These are phyloP conservation scores for Enteromius fasciolatus DNA, from an alignment of 2,797 vertebrate species.

Conservation along the genomic window DNA sequence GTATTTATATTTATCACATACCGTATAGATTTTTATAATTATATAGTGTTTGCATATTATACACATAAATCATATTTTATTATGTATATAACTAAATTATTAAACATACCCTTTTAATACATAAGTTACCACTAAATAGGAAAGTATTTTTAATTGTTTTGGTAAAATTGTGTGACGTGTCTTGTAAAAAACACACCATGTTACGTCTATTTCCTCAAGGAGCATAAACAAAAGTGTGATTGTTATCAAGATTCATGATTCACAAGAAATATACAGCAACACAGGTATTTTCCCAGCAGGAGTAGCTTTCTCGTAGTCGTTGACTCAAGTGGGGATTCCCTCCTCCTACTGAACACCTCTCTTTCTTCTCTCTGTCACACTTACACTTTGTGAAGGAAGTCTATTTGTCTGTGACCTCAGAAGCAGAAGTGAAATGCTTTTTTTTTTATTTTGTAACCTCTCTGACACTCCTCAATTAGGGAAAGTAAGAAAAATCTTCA, in stretches of 20 bases:
- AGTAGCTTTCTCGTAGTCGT: slow-evolving; percentile 58
- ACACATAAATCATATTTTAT: neutral
- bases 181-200: slow-evolving; percentile 1
- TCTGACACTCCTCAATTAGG: slow-evolving; percentile 27
- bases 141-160: neutral
- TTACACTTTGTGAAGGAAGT: slow-evolving; percentile 58
- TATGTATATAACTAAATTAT: neutral
- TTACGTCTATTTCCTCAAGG: slow-evolving; percentile 19
- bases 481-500: slow-evolving; percentile 7
- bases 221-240: slow-evolving; percentile 34
- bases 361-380: slow-evolving; percentile 46
- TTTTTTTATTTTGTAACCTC: slow-evolving; percentile 37
- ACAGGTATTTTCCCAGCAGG: slow-evolving; percentile 61
- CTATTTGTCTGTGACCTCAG: slow-evolving; percentile 44
- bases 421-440: slow-evolving; percentile 50
- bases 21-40: neutral
- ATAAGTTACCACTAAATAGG: neutral
- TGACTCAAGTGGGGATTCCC: slow-evolving; percentile 65
- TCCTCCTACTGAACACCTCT: slow-evolving; percentile 54
- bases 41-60: neutral
- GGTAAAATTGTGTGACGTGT: slow-evolving; percentile 8
- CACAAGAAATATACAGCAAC: slow-evolving; percentile 46
- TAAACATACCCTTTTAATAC: neutral
- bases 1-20: neutral
- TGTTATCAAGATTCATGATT: slow-evolving; percentile 32